These are phyloP conservation scores for Heliconius cydno DNA, from an alignment of 2,888 invertebrate species.

Conservation along the genomic window DNA sequence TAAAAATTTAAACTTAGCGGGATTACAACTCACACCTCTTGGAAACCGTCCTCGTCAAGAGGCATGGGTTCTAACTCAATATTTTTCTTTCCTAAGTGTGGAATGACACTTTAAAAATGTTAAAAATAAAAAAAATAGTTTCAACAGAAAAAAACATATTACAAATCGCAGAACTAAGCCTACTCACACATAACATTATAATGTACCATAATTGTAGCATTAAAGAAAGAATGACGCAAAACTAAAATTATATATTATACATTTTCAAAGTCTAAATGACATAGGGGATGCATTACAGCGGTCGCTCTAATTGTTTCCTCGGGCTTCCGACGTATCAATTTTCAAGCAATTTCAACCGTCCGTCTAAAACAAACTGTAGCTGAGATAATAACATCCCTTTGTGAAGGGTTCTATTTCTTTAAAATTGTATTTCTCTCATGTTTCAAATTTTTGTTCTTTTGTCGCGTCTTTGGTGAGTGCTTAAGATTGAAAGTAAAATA, in stretches of 20 bases:
- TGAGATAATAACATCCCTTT: constrained; percentile 42
- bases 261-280: constrained; percentile 32
- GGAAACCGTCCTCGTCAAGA: no score
- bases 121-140: neutral
- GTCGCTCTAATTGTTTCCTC: constrained; percentile 70
- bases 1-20: no score
- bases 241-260: constrained; percentile 4
- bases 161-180: neutral
- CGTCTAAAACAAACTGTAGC: constrained; percentile 37
- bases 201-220: constrained; percentile 8
- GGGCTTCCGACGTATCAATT: constrained; percentile 66
- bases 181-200: neutral
- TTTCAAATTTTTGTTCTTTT: constrained; percentile 22
- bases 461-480: neutral
- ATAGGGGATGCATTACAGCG: constrained; percentile 54
- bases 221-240: neutral
- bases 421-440: constrained; percentile 41
- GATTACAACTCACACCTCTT: no score
- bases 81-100: no score
- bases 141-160: neutral
- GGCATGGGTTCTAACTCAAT: no score
- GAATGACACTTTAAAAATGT: no score
- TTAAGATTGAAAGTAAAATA: constrained; percentile 3
- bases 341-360: constrained; percentile 63
- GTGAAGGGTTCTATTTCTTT: constrained; percentile 40